phyloP scores from a whole-genome alignment of 2,113 vertebrate genomes.

The Thymallus thymallus region DNA sequence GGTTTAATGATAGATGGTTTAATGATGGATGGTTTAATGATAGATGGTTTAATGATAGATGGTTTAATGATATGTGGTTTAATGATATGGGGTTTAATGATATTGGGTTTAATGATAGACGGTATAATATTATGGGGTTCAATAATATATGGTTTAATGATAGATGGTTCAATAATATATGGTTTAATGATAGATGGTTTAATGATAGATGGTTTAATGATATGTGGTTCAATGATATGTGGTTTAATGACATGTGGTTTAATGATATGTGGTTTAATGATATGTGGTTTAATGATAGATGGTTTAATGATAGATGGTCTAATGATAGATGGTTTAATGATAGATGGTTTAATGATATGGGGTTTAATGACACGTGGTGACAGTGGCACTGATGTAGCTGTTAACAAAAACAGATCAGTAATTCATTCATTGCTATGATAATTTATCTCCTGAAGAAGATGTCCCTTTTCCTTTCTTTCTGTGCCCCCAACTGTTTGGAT shows the following conservation, averaged over 20 bases:
- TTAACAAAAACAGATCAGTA: neutral
- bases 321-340: neutral
- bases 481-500: too few species aligned
- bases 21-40: neutral
- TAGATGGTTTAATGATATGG: neutral
- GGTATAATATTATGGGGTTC: neutral
- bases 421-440: too few species aligned
- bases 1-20: neutral
- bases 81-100: too few species aligned
- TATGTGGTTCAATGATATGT: too few species aligned
- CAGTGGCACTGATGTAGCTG: neutral
- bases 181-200: neutral
- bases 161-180: too few species aligned
- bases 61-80: neutral
- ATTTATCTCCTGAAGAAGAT: too few species aligned
- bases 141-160: neutral
- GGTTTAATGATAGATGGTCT: neutral
- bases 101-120: neutral
- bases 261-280: neutral
- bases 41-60: too few species aligned
- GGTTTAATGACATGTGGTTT: too few species aligned
- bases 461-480: too few species aligned
- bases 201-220: too few species aligned
- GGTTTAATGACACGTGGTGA: neutral
- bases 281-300: neutral